Evolutionary conservation across 2,113 vertebrate genomes (phyloP).

Genomic region (Centrocercus urophasianus): DNA sequence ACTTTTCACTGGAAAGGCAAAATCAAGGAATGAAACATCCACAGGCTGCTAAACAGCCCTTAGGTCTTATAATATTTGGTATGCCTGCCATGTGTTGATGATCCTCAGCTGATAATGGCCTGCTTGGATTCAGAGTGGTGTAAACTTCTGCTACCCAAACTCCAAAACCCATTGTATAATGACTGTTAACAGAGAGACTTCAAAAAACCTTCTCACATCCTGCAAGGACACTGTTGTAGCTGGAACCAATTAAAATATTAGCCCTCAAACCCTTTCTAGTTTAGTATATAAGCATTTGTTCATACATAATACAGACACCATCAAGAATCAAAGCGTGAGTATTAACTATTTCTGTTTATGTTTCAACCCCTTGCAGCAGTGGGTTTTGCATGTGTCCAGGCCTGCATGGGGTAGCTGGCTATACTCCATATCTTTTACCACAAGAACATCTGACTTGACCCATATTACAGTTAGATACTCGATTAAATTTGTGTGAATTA

Average conservation of each 20-base stretch:
- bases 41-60: not conserved
- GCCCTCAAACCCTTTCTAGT: not conserved
- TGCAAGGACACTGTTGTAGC: not conserved
- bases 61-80: not conserved
- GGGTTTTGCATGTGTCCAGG: not conserved
- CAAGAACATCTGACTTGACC: not conserved
- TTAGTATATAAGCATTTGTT: not conserved
- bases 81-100: fast-evolving
- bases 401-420: not conserved
- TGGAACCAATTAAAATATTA: not conserved
- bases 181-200: not conserved
- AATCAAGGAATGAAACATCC: not conserved
- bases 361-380: not conserved
- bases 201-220: not conserved
- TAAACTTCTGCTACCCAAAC: not conserved
- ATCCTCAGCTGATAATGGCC: not conserved
- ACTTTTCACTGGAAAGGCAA: not conserved
- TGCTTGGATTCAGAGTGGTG: not conserved
- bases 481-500: not conserved
- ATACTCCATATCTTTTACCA: not conserved
- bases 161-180: not conserved
- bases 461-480: not conserved
- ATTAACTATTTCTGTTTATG: not conserved
- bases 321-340: not conserved
- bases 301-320: not conserved